Evolutionary conservation across 2,888 invertebrate genomes (phyloP).

Genomic region (Abrostola triplasia): DNA sequence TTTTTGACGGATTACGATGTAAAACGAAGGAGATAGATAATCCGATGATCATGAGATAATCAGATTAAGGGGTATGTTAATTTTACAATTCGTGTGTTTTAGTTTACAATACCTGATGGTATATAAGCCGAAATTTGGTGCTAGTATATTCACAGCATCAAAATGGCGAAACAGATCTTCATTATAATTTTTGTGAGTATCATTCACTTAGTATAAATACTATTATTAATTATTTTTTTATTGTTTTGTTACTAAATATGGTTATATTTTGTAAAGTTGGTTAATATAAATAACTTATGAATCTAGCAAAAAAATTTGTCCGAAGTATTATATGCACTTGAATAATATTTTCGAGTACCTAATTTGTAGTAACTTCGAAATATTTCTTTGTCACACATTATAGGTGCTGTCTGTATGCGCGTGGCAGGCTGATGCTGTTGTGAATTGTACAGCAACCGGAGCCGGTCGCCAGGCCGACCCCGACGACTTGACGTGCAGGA

Average conservation of each 20-base stretch:
- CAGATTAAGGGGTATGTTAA: slow-evolving; percentile 20
- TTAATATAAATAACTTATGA: too few species aligned
- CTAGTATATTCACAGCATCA: slow-evolving; percentile 25
- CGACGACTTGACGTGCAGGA: slow-evolving; percentile 76
- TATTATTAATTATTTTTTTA: too few species aligned
- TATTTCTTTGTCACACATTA: slow-evolving; percentile 13
- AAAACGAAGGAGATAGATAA: slow-evolving; percentile 25
- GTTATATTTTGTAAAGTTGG: too few species aligned
- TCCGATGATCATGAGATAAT: slow-evolving; percentile 24
- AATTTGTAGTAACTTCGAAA: too few species aligned
- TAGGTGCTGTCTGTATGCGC: slow-evolving; percentile 57
- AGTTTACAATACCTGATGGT: slow-evolving; percentile 44
- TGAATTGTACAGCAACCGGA: slow-evolving; percentile 70
- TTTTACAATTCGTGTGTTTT: slow-evolving; percentile 18
- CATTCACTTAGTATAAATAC: too few species aligned
- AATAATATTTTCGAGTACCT: too few species aligned
- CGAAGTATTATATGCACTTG: too few species aligned
- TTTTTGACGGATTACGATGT: slow-evolving; percentile 15
- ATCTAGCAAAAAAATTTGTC: too few species aligned
- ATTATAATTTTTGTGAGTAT: slow-evolving; percentile 43
- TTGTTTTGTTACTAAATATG: too few species aligned
- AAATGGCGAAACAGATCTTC: slow-evolving; percentile 44
- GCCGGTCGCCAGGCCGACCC: slow-evolving; percentile 77
- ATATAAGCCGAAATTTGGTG: slow-evolving; percentile 35
- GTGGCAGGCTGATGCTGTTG: slow-evolving; percentile 66